A percentile compares a stretch with the other conserved stretches of the same genome.
Conservation (phyloP, 2,888 invertebrate species). For the Lacanobia wlatinum region DNA sequence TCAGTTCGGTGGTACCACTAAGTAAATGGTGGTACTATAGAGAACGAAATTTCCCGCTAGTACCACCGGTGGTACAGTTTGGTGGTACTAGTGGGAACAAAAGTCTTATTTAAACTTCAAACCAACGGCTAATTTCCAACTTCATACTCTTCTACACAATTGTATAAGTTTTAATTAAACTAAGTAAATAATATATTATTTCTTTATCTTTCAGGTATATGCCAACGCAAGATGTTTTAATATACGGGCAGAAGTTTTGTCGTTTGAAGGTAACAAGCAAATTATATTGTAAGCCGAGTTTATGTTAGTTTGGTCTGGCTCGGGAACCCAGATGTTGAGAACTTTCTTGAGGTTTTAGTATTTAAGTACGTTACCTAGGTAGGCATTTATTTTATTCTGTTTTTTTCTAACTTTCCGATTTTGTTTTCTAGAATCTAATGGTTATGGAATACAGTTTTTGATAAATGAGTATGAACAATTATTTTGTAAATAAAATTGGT, state of each 20-base stretch:
- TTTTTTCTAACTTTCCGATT: constrained; percentile 4
- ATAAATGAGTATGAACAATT: too few relatives aligned
- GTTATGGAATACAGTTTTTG: too few relatives aligned
- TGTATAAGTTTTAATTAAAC: constrained; percentile 44
- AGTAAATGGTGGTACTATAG: too few relatives aligned
- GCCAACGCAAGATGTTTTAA: constrained; percentile 50
- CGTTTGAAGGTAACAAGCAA: constrained; percentile 59
- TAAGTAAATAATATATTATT: constrained; percentile 35
- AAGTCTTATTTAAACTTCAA: background rate
- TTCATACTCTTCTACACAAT: constrained; percentile 6
- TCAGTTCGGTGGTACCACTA: too few relatives aligned
- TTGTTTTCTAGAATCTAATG: too few relatives aligned
- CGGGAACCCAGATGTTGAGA: constrained; percentile 36
- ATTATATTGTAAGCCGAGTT: constrained; percentile 53
- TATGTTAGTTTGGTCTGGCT: constrained; percentile 31
- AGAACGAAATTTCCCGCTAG: too few relatives aligned
- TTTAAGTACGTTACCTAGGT: constrained; percentile 7
- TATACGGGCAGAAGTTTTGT: constrained; percentile 54
- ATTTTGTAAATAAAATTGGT: too few relatives aligned
- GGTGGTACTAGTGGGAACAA: too few relatives aligned
- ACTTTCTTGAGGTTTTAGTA: constrained; percentile 24
- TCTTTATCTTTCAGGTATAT: constrained; percentile 63
- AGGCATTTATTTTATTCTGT: constrained; percentile 8
- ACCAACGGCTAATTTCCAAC: background rate
- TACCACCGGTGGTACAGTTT: too few relatives aligned